Base-by-base conservation (phyloP, 2,888 invertebrate genomes). In the Silvanus unidentatus region DNA sequence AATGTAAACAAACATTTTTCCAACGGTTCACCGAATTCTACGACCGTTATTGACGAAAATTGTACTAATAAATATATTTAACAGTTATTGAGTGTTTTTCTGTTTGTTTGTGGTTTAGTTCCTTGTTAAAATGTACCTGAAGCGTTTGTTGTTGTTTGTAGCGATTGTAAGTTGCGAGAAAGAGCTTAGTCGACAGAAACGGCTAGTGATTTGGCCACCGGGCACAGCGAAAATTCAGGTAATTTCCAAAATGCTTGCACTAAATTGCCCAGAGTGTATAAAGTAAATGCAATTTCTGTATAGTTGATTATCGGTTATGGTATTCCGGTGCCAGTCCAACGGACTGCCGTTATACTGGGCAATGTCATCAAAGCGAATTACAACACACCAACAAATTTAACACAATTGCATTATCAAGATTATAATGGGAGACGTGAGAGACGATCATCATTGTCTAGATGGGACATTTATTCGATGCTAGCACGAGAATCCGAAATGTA, bases 391-490 rank as follows among this genome's bases (percentile, higher is more conserved):
- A 45, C 48, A 27, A 66, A 67, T 45, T 47, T 59, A 37, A 63
- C 61, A 11, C 56, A 58, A 42, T 60, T 63, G 8, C 53, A 54
- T 36, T 44, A 55, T 34, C 40, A 44, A 8, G 43, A 15, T 10
- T 41, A 54, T 35, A 40, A 45, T 48, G 45, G 52, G 40, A 49
- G 55, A 27, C 54, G 56, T 34, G 60, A 49, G 42, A 57, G 55
- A 41, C 50, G 64, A 34, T 49, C 48, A 5, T 46, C 50, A 6
- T 39, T 57, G 8, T 52, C 55, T 5, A 68, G 80, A 62, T 84
- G 84, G 84, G 79, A 78, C 57, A 75, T 84, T 50, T 86, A 86
- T 65, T 79, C 78, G 65, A 70, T 78, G 29, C 63, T 84, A 13
- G 80, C 81, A 52, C 75, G 76, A 38, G 77, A 79, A 66, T 74